Percentiles rank a stretch among this genome's conserved stretches.
phyloP scores from a whole-genome alignment of 2,888 invertebrate genomes.

The Sphaerophoria rueppellii region DNA sequence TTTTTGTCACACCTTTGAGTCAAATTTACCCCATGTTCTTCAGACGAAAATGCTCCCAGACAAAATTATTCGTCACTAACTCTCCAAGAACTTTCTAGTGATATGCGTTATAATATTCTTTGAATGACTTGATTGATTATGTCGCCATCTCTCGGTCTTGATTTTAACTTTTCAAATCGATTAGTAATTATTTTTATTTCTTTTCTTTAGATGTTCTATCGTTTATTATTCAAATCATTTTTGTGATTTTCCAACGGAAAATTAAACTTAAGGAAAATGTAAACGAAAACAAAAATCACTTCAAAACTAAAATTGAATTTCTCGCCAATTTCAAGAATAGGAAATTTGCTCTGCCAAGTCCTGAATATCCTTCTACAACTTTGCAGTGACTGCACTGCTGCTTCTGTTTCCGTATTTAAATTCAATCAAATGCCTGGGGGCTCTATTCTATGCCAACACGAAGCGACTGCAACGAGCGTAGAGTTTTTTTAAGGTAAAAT shows the following conservation, averaged over 20 bases:
- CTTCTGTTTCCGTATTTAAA: slow-evolving; percentile 48
- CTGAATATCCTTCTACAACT: slow-evolving; percentile 52
- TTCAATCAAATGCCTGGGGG: slow-evolving; percentile 41
- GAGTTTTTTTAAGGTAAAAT: too few species aligned
- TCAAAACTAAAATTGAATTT: slow-evolving; percentile 44
- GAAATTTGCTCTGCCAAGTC: slow-evolving; percentile 36
- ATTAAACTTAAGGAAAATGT: background rate
- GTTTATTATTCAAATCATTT: background rate
- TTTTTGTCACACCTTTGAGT: too few species aligned
- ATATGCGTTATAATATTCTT: too few species aligned
- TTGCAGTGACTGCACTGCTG: slow-evolving; percentile 12
- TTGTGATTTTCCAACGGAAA: slow-evolving; percentile 30
- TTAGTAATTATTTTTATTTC: too few species aligned
- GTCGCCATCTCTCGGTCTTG: too few species aligned
- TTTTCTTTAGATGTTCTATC: too few species aligned
- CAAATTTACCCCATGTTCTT: too few species aligned
- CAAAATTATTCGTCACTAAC: too few species aligned
- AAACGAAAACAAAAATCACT: slow-evolving; percentile 2
- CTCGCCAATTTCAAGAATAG: slow-evolving; percentile 20
- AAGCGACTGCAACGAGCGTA: background rate
- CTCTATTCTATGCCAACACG: background rate
- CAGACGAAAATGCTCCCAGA: too few species aligned
- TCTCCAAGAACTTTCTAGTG: too few species aligned
- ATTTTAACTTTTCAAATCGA: too few species aligned
- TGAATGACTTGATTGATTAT: too few species aligned